phyloP scores from a whole-genome alignment of 2,113 vertebrate species.

The Amblyornis subalaris region DNA sequence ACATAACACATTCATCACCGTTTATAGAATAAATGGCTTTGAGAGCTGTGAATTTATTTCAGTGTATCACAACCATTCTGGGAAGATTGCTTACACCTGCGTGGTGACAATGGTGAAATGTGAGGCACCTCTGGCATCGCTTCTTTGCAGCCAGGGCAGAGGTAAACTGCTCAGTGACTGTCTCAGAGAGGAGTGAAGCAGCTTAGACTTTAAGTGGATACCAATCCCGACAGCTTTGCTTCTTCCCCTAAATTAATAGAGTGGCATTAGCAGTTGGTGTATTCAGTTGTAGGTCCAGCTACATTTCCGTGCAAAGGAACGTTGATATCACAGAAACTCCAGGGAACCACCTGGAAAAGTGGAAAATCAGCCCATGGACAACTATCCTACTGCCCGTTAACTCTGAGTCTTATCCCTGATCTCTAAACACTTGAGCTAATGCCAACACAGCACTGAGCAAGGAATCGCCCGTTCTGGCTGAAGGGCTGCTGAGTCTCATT shows the following conservation, averaged over 20 bases:
- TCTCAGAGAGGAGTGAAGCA: neutral
- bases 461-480: neutral
- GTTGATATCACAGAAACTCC: neutral
- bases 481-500: neutral
- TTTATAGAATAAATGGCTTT: neutral
- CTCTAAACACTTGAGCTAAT: neutral
- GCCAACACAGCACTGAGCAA: neutral
- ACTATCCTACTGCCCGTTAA: neutral
- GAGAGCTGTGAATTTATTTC: neutral
- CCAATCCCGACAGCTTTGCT: neutral
- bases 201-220: neutral
- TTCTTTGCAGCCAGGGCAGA: neutral
- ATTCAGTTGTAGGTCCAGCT: neutral
- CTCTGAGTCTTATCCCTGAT: neutral
- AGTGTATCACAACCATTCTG: neutral
- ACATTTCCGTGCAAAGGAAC: neutral
- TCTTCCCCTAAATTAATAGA: neutral
- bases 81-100: neutral
- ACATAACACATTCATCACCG: neutral
- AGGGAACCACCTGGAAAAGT: neutral
- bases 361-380: neutral
- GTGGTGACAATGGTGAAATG: neutral
- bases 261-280: neutral
- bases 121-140: accelerated
- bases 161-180: neutral